Percentiles rank a stretch among this genome's conserved stretches.
phyloP scores from a whole-genome alignment of 2,797 vertebrate genomes.

The Cyprinodon diabolis region DNA sequence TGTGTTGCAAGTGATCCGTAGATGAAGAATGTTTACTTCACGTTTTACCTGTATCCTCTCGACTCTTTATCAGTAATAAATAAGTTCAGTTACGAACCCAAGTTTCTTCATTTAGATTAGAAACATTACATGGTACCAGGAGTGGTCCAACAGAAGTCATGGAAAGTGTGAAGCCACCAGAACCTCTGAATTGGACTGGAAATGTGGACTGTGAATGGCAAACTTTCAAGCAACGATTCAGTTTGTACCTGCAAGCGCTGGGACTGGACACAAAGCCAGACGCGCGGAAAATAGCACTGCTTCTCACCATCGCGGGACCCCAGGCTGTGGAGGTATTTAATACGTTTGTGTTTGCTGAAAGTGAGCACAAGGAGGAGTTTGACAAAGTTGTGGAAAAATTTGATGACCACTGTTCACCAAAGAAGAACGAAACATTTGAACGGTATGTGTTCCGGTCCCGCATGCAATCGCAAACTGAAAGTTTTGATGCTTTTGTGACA shows the following conservation, averaged over 20 bases:
- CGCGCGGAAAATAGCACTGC: not conserved
- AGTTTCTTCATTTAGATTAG: too few species aligned
- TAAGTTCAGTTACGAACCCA: too few species aligned
- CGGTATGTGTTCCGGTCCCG: too few species aligned
- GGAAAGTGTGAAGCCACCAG: not conserved
- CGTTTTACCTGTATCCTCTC: too few species aligned
- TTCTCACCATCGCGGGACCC: not conserved
- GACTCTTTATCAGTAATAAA: too few species aligned
- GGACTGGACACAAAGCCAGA: not conserved
- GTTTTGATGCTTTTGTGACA: too few species aligned
- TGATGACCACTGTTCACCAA: not conserved
- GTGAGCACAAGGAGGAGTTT: too few species aligned
- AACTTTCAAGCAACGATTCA: not conserved
- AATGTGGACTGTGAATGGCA: conserved; percentile 2
- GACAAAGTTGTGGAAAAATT: not conserved
- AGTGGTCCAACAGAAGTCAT: not conserved
- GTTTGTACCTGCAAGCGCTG: not conserved
- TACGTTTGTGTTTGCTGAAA: not conserved
- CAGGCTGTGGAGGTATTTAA: not conserved
- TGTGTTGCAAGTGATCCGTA: too few species aligned
- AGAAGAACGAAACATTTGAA: too few species aligned
- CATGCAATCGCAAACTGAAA: too few species aligned
- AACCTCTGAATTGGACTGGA: not conserved
- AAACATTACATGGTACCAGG: not conserved
- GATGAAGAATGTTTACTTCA: too few species aligned